Conservation (phyloP, 2,888 invertebrate species). For the Scaptomyza caliginosa region DNA sequence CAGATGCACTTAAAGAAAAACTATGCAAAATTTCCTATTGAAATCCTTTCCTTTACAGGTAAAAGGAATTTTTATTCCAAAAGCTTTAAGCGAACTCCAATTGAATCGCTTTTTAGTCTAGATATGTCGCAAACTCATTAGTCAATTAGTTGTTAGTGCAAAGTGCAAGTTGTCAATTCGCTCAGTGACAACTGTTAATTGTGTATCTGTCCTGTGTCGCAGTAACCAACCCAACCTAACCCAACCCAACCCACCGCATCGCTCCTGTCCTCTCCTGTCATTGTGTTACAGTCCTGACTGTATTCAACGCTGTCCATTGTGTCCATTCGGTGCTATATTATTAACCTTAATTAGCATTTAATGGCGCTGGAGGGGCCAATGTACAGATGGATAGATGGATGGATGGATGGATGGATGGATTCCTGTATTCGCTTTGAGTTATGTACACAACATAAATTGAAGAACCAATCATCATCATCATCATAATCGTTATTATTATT, state of each 20-base stretch:
- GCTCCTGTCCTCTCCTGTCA: no score
- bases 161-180: not conserved
- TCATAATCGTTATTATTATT: slow-evolving; percentile 4
- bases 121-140: no score
- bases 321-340: slow-evolving; percentile 48
- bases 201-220: not conserved
- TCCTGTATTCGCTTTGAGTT: not conserved
- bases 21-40: no score
- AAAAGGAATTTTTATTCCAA: no score
- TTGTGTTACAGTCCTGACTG: not conserved
- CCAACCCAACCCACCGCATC: no score
- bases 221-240: no score
- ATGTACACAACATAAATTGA: slow-evolving; percentile 7
- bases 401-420: not conserved
- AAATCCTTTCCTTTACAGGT: no score
- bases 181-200: not conserved
- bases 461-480: slow-evolving; percentile 5
- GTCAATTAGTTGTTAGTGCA: no score
- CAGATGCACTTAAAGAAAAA: not conserved
- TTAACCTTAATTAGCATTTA: slow-evolving; percentile 71
- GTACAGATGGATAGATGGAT: not conserved
- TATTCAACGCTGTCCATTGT: not conserved
- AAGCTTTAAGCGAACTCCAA: no score
- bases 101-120: no score
- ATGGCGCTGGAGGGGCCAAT: slow-evolving; percentile 30